Percentiles rank a stretch among this genome's conserved stretches.
These are phyloP conservation scores for Potorous gilbertii DNA, from an alignment of 2,797 vertebrate species.

Conservation along the genomic window DNA sequence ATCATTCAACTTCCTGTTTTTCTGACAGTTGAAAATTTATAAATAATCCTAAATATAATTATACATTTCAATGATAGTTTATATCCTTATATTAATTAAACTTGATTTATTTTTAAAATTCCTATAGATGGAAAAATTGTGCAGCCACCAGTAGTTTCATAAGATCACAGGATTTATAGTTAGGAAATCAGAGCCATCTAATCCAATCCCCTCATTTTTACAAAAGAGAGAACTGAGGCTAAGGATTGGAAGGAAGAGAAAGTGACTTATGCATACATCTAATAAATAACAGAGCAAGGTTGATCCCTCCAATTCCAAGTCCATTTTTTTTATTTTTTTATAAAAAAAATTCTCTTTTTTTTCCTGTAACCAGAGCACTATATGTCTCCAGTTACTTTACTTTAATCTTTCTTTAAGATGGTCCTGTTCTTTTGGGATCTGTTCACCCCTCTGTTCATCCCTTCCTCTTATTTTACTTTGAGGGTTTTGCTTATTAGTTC, in stretches of 20 bases:
- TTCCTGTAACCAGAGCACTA: not conserved
- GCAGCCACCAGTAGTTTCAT: not conserved
- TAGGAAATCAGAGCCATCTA: too few species aligned
- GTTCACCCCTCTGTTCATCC: not conserved
- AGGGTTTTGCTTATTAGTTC: too few species aligned
- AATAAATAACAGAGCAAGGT: not conserved
- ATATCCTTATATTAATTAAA: not conserved
- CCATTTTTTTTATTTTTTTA: too few species aligned
- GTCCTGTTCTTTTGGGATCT: not conserved
- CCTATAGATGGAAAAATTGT: not conserved
- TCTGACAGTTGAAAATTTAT: slow-evolving; percentile 11
- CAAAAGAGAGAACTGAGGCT: not conserved
- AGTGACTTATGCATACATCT: not conserved
- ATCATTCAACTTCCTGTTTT: not conserved
- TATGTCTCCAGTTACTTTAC: not conserved
- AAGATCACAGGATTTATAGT: too few species aligned
- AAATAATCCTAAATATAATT: not conserved
- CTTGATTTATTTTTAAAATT: not conserved
- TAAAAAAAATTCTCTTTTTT: not conserved
- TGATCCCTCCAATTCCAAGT: not conserved
- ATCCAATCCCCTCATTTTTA: too few species aligned
- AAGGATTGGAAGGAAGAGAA: not conserved
- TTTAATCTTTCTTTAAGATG: not conserved
- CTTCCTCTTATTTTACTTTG: too few species aligned
- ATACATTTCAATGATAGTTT: not conserved